Evolutionary conservation across 1,140 invertebrate species (phyloP).

Genomic region (Colletes gigas): DNA sequence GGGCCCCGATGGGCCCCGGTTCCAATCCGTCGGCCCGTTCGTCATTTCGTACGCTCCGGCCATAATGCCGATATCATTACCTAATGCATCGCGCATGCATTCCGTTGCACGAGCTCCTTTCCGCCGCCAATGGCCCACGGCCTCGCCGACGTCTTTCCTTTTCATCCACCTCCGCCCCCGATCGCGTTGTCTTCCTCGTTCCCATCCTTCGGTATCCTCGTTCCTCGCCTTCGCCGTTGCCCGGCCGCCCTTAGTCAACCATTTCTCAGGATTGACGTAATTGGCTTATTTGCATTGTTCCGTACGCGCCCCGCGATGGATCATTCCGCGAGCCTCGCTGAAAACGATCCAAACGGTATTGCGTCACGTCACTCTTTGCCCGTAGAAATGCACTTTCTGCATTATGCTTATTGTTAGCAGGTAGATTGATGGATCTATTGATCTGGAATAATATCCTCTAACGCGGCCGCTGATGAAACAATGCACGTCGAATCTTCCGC

Average conservation of each 20-base stretch:
- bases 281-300: slow-evolving; percentile 74
- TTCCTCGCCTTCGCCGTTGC: neutral
- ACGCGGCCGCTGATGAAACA: too few relatives aligned
- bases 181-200: neutral
- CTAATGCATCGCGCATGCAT: slow-evolving; percentile 71
- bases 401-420: neutral
- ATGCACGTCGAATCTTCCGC: too few relatives aligned
- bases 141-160: slow-evolving; percentile 41
- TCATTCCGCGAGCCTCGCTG: slow-evolving; percentile 33
- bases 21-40: slow-evolving; percentile 70
- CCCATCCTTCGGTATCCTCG: neutral
- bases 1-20: slow-evolving; percentile 61
- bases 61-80: slow-evolving; percentile 77
- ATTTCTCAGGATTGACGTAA: slow-evolving; percentile 75
- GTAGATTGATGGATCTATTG: too few relatives aligned
- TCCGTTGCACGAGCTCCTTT: slow-evolving; percentile 43
- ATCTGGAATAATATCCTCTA: too few relatives aligned
- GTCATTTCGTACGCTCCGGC: slow-evolving; percentile 71
- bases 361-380: slow-evolving; percentile 12
- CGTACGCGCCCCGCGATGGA: slow-evolving; percentile 60
- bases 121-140: slow-evolving; percentile 33
- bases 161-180: neutral
- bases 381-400: slow-evolving; percentile 27
- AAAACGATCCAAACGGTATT: slow-evolving; percentile 15
- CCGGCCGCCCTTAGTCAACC: slow-evolving; percentile 43